phyloP scores from a whole-genome alignment of 2,888 invertebrate species.

The Blomia tropicalis region DNA sequence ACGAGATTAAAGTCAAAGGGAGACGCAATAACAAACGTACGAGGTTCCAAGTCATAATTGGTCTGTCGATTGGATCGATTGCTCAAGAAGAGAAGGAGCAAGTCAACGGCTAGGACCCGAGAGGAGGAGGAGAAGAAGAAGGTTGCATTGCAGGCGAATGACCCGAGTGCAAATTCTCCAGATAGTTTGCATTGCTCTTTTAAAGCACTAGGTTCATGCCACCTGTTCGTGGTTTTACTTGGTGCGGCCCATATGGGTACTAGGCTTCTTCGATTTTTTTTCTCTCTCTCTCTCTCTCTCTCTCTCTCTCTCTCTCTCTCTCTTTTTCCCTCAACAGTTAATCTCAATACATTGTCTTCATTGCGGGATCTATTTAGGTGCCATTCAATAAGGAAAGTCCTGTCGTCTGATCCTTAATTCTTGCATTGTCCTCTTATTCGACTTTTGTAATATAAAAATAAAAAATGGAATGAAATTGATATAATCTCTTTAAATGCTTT shows the following conservation, averaged over 20 bases:
- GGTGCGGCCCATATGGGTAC: background rate
- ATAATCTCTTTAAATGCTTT: slow-evolving; percentile 15
- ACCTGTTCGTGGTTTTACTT: slow-evolving; percentile 10
- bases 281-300: no score
- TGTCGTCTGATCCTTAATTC: no score
- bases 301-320: slow-evolving; percentile 10
- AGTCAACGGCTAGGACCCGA: background rate
- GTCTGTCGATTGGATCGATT: slow-evolving; percentile 9
- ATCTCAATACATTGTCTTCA: no score
- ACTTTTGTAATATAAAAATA: background rate
- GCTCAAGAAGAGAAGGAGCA: background rate
- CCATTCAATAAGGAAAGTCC: no score
- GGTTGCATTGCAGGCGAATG: background rate
- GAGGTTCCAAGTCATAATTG: background rate
- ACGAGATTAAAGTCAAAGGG: slow-evolving; percentile 1
- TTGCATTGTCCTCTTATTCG: no score
- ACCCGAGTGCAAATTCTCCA: slow-evolving; percentile 12
- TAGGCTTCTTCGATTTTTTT: no score
- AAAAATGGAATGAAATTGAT: no score
- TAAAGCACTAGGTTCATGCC: background rate
- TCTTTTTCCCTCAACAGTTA: background rate
- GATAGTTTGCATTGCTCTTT: slow-evolving; percentile 8
- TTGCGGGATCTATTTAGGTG: no score
- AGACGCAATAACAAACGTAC: background rate
- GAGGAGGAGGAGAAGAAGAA: background rate